Conservation (phyloP, 2,113 vertebrate species). For the Chrysochloris asiatica region DNA sequence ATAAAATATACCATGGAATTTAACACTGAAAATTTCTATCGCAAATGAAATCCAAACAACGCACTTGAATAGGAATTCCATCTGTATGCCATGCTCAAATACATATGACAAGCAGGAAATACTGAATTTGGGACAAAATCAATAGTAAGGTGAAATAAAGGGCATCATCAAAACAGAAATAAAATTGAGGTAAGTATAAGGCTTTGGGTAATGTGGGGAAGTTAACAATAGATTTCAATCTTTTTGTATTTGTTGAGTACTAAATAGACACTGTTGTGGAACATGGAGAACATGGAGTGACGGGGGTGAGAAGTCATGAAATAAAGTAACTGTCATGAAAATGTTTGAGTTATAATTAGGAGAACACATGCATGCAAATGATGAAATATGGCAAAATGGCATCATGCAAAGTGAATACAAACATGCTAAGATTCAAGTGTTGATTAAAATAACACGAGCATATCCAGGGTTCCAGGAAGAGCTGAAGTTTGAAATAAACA, state of each 20-base stretch:
- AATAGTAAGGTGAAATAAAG: constrained; percentile 46
- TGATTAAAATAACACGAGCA: background rate
- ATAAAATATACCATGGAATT: background rate
- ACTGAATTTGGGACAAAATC: background rate
- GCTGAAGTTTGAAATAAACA: constrained; percentile 1
- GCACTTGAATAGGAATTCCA: background rate
- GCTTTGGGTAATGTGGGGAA: background rate
- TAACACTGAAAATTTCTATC: constrained; percentile 21
- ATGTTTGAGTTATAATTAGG: background rate
- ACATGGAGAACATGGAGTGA: background rate
- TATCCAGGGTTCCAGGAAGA: background rate
- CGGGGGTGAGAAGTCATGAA: background rate
- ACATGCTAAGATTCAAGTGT: background rate
- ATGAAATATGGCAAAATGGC: background rate
- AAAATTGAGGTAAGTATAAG: background rate
- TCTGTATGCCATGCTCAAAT: no score
- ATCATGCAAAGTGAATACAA: background rate
- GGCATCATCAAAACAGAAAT: background rate
- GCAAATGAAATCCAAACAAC: background rate
- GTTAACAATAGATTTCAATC: background rate
- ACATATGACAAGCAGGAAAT: background rate
- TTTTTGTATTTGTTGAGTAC: background rate
- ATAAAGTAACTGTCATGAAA: constrained; percentile 13
- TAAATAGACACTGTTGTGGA: background rate
- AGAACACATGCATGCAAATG: background rate